Conservation (phyloP, 2,113 vertebrate genomes). For the Calidris pygmaea region DNA sequence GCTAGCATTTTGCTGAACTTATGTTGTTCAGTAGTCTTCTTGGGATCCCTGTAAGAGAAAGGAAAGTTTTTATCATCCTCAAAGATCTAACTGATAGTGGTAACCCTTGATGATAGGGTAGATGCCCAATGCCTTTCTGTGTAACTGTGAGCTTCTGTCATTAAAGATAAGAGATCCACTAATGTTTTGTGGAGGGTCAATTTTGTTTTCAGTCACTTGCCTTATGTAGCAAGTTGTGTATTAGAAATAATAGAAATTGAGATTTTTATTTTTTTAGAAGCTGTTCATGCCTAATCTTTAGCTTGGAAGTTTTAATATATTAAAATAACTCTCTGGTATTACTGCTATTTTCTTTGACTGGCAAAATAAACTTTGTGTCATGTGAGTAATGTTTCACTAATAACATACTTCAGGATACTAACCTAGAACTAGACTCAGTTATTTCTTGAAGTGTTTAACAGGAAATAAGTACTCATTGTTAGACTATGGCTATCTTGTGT, state of each 20-base stretch:
- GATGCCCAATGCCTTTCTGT: not conserved
- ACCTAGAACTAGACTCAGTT: not conserved
- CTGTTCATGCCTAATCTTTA: not conserved
- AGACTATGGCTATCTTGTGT: not conserved
- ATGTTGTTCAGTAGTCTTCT: not conserved
- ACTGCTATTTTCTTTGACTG: not conserved
- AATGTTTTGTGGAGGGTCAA: not conserved
- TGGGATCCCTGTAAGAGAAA: not conserved
- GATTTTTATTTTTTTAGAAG: not conserved
- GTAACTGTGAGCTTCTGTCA: not conserved
- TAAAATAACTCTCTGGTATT: not conserved
- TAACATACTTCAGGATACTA: not conserved
- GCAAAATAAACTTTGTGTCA: not conserved
- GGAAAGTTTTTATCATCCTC: not conserved
- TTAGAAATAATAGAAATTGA: not conserved
- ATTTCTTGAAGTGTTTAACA: not conserved
- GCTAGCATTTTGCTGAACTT: not conserved
- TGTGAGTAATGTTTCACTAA: not conserved
- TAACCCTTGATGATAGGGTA: not conserved
- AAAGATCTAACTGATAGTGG: not conserved
- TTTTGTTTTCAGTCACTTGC: not conserved
- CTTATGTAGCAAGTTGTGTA: not conserved
- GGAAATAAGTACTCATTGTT: not conserved
- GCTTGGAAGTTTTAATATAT: not conserved
- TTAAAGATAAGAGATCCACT: not conserved